A percentile compares a stretch with the other conserved stretches of the same genome.
phyloP scores from a whole-genome alignment of 92 coral and sea anemone genomes.

The Zoanthus solanderi region DNA sequence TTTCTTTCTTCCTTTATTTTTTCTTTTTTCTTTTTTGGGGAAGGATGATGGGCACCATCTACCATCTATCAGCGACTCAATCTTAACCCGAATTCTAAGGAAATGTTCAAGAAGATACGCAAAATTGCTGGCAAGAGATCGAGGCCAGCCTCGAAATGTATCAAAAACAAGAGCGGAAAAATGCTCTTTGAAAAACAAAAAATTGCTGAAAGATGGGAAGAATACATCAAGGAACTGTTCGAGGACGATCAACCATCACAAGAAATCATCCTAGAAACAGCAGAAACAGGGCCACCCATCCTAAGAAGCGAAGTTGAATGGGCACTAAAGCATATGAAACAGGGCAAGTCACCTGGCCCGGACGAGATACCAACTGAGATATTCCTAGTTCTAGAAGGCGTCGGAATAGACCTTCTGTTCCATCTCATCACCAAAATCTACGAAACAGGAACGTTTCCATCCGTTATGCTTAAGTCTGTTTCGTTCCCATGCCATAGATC shows the following conservation, averaged over 20 bases:
- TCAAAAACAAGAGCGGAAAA: neutral
- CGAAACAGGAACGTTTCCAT: too few relatives aligned
- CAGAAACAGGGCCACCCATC: neutral
- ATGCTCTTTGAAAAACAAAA: neutral
- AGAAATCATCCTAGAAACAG: neutral
- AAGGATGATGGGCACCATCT: too few relatives aligned
- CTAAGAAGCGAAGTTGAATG: neutral
- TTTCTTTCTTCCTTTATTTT: too few relatives aligned
- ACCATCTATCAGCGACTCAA: too few relatives aligned
- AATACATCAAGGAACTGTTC: constrained; percentile 10
- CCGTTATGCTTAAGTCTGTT: too few relatives aligned
- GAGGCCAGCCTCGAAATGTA: neutral
- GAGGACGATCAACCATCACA: neutral
- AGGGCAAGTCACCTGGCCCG: too few relatives aligned
- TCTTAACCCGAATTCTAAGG: neutral
- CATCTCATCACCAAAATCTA: too few relatives aligned
- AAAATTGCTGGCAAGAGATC: neutral
- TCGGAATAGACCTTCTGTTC: too few relatives aligned
- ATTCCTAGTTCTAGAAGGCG: too few relatives aligned
- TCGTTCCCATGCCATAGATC: too few relatives aligned
- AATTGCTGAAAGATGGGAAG: neutral
- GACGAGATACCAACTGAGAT: too few relatives aligned
- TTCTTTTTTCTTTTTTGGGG: too few relatives aligned
- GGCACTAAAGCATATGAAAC: neutral
- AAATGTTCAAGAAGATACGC: neutral